Evolutionary conservation across 2,888 invertebrate genomes (phyloP).

Genomic region (Hemistola chrysoprasaria): DNA sequence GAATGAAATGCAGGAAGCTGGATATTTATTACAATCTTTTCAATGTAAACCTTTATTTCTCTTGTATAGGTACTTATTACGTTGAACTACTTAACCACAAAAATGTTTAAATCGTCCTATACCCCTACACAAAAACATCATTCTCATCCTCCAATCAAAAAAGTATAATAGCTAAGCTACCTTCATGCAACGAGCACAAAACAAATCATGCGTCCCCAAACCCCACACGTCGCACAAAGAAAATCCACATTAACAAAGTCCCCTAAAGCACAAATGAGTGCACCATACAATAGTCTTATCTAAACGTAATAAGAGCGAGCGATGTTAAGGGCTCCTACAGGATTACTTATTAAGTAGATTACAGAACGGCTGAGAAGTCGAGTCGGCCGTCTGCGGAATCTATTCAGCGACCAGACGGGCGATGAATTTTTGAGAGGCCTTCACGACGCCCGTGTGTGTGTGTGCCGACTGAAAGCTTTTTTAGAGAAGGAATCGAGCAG

Average conservation of each 20-base stretch:
- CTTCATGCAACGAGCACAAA: not conserved
- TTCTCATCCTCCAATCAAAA: too few relatives aligned
- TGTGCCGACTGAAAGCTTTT: conserved; percentile 63
- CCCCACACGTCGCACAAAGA: conserved; percentile 3
- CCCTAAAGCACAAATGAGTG: conserved; percentile 18
- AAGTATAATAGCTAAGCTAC: too few relatives aligned
- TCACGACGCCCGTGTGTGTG: conserved; percentile 53
- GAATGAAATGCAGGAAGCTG: too few relatives aligned
- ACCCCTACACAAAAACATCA: too few relatives aligned
- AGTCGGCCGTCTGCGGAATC: conserved; percentile 50
- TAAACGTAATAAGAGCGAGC: conserved; percentile 33
- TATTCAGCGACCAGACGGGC: conserved; percentile 73
- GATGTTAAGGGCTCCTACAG: conserved; percentile 41
- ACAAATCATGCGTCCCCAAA: conserved; percentile 1
- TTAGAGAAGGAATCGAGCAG: conserved; percentile 63
- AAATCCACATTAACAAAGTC: conserved; percentile 12
- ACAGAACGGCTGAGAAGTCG: conserved; percentile 49
- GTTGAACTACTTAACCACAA: too few relatives aligned
- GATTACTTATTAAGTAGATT: conserved; percentile 76
- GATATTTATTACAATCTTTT: too few relatives aligned
- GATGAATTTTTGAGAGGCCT: conserved; percentile 81
- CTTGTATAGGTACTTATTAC: too few relatives aligned
- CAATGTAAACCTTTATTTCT: too few relatives aligned
- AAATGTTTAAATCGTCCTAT: too few relatives aligned
- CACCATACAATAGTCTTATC: conserved; percentile 39